A percentile compares a stretch with the other conserved stretches of the same genome.
Conservation (phyloP, 2,797 vertebrate species). For the Corythornis leucogaster region DNA sequence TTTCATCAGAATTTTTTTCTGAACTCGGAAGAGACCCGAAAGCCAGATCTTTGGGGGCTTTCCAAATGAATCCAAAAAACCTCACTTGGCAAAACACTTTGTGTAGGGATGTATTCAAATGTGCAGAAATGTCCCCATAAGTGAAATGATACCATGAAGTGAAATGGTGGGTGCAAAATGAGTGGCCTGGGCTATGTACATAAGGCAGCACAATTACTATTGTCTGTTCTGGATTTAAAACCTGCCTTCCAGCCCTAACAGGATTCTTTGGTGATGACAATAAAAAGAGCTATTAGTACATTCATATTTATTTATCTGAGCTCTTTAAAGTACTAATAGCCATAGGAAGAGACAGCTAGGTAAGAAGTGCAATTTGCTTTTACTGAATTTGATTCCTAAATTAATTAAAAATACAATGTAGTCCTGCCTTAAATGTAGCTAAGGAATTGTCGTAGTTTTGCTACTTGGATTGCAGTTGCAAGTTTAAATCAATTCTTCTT, state of each 20-base stretch:
- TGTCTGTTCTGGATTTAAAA: constrained; percentile 45
- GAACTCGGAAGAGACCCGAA: constrained; percentile 3
- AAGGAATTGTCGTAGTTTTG: neutral
- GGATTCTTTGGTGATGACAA: neutral
- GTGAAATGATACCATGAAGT: constrained; percentile 51
- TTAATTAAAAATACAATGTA: neutral
- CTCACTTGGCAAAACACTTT: constrained; percentile 13
- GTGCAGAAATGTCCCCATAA: constrained; percentile 37
- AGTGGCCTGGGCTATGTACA: constrained; percentile 10
- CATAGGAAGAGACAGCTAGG: neutral
- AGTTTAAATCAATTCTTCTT: constrained; percentile 10
- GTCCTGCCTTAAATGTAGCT: neutral
- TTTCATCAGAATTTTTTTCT: constrained; percentile 52
- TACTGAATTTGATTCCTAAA: neutral
- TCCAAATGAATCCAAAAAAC: constrained; percentile 43
- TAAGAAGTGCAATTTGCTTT: neutral
- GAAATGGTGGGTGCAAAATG: constrained; percentile 58
- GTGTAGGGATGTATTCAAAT: constrained; percentile 21
- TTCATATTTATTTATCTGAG: neutral
- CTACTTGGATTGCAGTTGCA: neutral
- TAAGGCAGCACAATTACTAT: constrained; percentile 3
- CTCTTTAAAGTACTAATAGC: neutral
- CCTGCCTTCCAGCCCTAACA: neutral
- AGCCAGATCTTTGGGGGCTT: neutral
- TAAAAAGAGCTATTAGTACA: neutral